These are phyloP conservation scores for Arrhopalites spinosus DNA, from an alignment of 2,888 invertebrate genomes.

Conservation along the genomic window DNA sequence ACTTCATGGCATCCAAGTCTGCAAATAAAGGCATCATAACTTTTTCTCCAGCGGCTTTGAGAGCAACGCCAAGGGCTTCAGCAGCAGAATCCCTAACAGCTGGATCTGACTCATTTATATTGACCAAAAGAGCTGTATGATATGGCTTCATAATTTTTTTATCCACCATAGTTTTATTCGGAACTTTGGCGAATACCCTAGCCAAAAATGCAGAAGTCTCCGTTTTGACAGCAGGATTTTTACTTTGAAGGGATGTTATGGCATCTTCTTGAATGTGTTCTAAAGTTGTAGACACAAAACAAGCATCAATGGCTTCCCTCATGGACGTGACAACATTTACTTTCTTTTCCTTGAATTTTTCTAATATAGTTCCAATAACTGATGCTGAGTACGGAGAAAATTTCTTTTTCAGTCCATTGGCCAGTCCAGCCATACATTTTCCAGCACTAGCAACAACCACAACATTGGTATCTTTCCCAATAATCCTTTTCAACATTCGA, in stretches of 20 bases:
- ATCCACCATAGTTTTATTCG: slow-evolving; percentile 70
- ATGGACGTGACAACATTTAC: slow-evolving; percentile 83
- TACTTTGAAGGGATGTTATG: slow-evolving; percentile 82
- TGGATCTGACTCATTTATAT: slow-evolving; percentile 81
- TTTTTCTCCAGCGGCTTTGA: slow-evolving; percentile 93
- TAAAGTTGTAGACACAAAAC: slow-evolving; percentile 76
- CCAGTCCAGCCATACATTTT: slow-evolving; percentile 80
- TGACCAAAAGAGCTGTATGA: slow-evolving; percentile 76
- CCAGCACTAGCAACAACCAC: slow-evolving; percentile 85
- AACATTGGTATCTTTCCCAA: slow-evolving; percentile 94
- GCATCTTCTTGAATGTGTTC: slow-evolving; percentile 86
- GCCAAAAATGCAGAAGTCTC: slow-evolving; percentile 85
- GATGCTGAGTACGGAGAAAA: slow-evolving; percentile 83
- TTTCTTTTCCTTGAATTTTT: slow-evolving; percentile 98
- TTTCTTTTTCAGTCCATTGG: slow-evolving; percentile 82
- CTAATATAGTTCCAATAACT: slow-evolving; percentile 77
- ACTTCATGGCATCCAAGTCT: slow-evolving; percentile 88
- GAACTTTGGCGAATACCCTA: slow-evolving; percentile 78
- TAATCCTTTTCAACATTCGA: slow-evolving; percentile 80
- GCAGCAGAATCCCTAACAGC: slow-evolving; percentile 89
- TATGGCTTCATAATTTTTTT: slow-evolving; percentile 89
- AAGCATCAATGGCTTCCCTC: slow-evolving; percentile 87
- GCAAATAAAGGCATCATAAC: slow-evolving; percentile 80
- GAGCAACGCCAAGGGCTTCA: slow-evolving; percentile 89
- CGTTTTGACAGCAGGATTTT: slow-evolving; percentile 87